Evolutionary conservation across 1,140 invertebrate genomes (phyloP), one percentile per base, ranked within the genome.

Genomic region (Lepidurus arcticus): DNA sequence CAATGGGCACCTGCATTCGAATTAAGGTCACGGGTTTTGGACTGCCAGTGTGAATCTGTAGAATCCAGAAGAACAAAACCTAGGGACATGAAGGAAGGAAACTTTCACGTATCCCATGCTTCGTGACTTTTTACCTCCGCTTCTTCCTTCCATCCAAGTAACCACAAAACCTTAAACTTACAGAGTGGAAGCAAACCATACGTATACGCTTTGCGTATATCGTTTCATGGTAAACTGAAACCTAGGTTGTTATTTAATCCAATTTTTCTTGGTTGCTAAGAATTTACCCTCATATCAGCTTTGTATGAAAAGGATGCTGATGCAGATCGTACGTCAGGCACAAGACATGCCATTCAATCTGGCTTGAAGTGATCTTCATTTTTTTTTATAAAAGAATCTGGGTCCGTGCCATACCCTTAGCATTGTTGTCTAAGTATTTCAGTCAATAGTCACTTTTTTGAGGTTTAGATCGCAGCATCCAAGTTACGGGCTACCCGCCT

Each of bases 381-480:
- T 65, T 65, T 65, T 65, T 21, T n/a, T 10, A 7, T 1, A 65
- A 65, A 65, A 65, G 21, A 65, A 21, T 65, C 34, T 34, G n/a
- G 53, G 53, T 65, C 6, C 53, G 53, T 65, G 53, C 53, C 53
- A 65, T 65, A 65, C 53, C 53, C 53, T 65, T 16, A 21, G 53
- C 53, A 65, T 65, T 65, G 21, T 65, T 65, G 53, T 65, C 53
- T 65, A 10, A 4, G 4, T 65, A n/a, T 65, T 65, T 21, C 53
- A 65, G 53, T 21, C 53, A 13, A 65, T 65, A 65, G 53, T 65
- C 53, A 65, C n/a, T 65, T 65, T 65, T 65, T 65, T 65, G 10
- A 1, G 16, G 16, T 13, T 13, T 65, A 21, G 7, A 65, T 21
- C 53, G 21, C 21, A 65, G 13, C 53, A 13, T 65, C 16, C 53